Conservation (phyloP, 1,140 invertebrate species). For the Trichonephila clavipes region DNA sequence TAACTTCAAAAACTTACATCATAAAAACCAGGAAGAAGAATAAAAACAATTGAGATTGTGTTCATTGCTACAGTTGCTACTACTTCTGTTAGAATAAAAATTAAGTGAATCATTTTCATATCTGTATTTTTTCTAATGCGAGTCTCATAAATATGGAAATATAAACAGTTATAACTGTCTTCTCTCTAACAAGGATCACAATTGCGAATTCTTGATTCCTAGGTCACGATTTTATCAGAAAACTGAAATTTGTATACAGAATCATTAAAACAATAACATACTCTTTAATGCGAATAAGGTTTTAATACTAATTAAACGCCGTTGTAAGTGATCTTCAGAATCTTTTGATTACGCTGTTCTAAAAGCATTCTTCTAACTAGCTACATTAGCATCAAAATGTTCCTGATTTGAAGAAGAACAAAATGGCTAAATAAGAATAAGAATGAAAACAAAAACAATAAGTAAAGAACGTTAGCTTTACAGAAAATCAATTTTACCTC, state of each 20-base stretch:
- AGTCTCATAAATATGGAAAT: too few species aligned
- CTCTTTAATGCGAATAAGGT: not conserved
- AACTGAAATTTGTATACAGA: not conserved
- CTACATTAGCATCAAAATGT: not conserved
- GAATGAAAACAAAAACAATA: not conserved
- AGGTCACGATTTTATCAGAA: not conserved
- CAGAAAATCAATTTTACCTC: constrained; percentile 30
- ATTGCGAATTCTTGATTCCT: not conserved
- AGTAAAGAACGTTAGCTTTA: not conserved
- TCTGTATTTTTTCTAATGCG: too few species aligned
- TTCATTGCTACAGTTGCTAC: too few species aligned
- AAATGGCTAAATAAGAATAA: not conserved
- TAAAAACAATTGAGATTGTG: too few species aligned
- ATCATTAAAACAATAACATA: not conserved
- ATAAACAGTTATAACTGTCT: not conserved
- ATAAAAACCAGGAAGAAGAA: too few species aligned
- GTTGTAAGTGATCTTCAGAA: not conserved
- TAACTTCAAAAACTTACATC: too few species aligned
- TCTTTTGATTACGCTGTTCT: not conserved
- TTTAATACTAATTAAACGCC: not conserved
- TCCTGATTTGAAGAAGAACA: not conserved
- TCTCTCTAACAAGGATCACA: not conserved
- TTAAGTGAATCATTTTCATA: too few species aligned
- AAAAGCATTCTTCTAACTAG: not conserved
- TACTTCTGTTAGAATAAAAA: too few species aligned